A percentile compares a stretch with the other conserved stretches of the same genome.
Conservation (phyloP, 1,140 invertebrate genomes). For the Phortica variegata region DNA sequence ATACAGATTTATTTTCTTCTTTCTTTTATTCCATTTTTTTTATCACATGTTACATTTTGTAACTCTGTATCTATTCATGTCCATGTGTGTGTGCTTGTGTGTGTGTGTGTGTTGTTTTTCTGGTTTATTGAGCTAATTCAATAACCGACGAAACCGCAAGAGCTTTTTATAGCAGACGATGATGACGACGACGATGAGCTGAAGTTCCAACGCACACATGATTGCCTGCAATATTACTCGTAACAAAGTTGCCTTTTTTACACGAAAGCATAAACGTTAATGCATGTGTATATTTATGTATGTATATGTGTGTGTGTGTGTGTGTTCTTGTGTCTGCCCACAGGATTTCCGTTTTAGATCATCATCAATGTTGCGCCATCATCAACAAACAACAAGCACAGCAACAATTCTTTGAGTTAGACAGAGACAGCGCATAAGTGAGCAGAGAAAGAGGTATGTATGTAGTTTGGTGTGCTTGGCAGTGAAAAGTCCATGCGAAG, state of each 20-base stretch:
- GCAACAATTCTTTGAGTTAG: neutral
- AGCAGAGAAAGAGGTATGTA: neutral
- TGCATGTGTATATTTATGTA: conserved; percentile 3
- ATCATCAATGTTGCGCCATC: conserved; percentile 20
- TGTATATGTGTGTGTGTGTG: conserved; percentile 39
- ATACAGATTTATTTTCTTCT: no score
- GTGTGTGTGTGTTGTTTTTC: conserved; percentile 51
- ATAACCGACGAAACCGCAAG: conserved; percentile 49
- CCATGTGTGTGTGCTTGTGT: conserved; percentile 12
- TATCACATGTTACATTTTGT: no score
- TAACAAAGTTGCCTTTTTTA: conserved; percentile 7
- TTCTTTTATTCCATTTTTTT: no score
- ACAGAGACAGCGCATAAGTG: neutral
- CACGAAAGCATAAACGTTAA: conserved; percentile 4
- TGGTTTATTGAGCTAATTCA: conserved; percentile 58
- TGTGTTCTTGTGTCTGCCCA: conserved; percentile 53
- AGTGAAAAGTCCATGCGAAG: neutral
- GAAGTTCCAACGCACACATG: conserved; percentile 23
- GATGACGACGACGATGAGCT: neutral
- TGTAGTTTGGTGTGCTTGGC: no score
- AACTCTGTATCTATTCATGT: no score
- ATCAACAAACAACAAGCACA: conserved; percentile 22
- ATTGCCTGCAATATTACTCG: no score
- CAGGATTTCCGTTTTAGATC: conserved; percentile 56
- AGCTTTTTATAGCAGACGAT: neutral